Base-by-base conservation (phyloP, 2,113 vertebrate species). In the Zeus faber region DNA sequence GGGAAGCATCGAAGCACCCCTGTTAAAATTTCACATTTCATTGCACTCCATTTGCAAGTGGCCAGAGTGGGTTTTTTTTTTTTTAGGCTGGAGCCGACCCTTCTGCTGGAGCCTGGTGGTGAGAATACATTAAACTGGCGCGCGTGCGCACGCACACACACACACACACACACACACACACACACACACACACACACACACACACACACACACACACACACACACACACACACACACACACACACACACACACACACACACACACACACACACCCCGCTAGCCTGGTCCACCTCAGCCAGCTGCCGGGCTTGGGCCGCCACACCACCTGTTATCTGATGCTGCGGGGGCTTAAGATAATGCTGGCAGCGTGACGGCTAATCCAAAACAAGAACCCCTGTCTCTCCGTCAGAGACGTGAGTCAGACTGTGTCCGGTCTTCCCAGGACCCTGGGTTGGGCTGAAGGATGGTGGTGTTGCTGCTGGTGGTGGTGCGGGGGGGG, bases 1-100 rank as follows among this genome's bases (percentile, higher is more conserved):
- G 51, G 72, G 65, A 72, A 71, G 76, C 76, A 74, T 79, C 76
- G 63, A 79, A 78, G 67, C 54, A 57, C 67, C 33, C 80, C 72
- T 67, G 71, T 74, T 81, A 79, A 84, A 86, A 86, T 85, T 85
- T 86, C 85, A 85, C 84, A 89, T 83, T 77, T 89, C 85, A 83
- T 82, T 82, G 80, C 82, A 80, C 84, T 86, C 82, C 78, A 83
- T 87, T 88, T 87, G 83, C 81, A 82, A 85, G 74, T 77, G 81
- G 77, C 24, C 40, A 80, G 76, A 52, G 49, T 56, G 46, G 68
- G 76, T 82, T 81, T n/a, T n/a, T n/a, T n/a, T n/a, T n/a, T n/a
- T n/a, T n/a, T 85, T 67, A 83, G 81, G 63, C 70, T 59, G 69
- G 70, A 77, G 74, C 69, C 24, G 51, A 64, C 65, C 79, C 78